Evolutionary conservation across 2,113 vertebrate species (phyloP).

Genomic region (Lepisosteus osseus): DNA sequence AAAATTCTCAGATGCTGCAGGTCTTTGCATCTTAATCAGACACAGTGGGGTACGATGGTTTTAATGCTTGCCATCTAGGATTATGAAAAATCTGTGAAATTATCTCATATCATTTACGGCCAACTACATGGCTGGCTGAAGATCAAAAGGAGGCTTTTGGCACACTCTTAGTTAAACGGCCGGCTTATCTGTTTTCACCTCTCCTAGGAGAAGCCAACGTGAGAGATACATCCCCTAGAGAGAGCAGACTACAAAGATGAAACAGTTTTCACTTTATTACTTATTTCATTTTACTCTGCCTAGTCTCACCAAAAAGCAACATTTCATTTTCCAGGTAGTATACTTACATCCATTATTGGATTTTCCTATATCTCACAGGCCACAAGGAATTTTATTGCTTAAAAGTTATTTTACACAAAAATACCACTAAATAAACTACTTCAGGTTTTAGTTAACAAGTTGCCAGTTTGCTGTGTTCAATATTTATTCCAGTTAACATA

Average conservation of each 20-base stretch:
- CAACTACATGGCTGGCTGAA: conserved; percentile 36
- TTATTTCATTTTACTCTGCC: conserved; percentile 12
- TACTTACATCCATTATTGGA: too few relatives aligned
- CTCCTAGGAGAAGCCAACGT: background rate
- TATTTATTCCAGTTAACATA: too few relatives aligned
- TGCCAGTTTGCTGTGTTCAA: too few relatives aligned
- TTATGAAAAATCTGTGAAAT: conserved; percentile 45
- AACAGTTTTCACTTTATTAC: background rate
- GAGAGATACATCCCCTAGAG: background rate
- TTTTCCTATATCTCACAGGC: too few relatives aligned
- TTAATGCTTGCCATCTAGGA: conserved; percentile 32
- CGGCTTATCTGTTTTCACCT: conserved; percentile 13
- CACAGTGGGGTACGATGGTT: conserved; percentile 20
- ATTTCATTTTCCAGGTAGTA: too few relatives aligned
- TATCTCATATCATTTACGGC: conserved; percentile 35
- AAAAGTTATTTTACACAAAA: too few relatives aligned
- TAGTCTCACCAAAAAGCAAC: background rate
- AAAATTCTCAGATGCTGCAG: conserved; percentile 42
- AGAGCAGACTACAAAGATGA: background rate
- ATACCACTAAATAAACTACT: too few relatives aligned
- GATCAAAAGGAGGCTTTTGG: conserved; percentile 48
- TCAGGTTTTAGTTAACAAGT: too few relatives aligned
- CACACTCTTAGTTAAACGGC: conserved; percentile 28
- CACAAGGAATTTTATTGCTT: too few relatives aligned
- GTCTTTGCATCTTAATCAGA: conserved; percentile 39